Percentiles rank a stretch among this genome's conserved stretches.
Evolutionary conservation across 2,888 invertebrate genomes (phyloP).

Genomic region (Drosophila anomelani): DNA sequence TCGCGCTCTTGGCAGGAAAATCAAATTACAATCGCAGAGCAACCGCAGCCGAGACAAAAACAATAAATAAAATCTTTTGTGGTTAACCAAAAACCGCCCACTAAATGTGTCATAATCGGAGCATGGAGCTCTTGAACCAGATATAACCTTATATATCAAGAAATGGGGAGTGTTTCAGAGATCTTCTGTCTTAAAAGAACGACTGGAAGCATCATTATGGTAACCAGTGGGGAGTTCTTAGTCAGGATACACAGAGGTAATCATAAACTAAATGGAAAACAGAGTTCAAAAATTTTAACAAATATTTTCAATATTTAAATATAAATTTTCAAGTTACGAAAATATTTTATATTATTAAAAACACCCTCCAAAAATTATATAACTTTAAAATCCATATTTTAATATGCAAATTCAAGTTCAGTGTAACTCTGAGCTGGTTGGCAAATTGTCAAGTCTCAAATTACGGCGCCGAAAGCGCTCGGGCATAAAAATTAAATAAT

Average conservation of each 20-base stretch:
- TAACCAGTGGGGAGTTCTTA: background rate
- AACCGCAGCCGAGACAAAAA: conserved; percentile 28
- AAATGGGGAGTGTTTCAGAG: background rate
- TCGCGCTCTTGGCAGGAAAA: conserved; percentile 45
- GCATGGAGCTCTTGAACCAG: conserved; percentile 25
- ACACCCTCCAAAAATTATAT: no score
- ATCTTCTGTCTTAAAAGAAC: conserved; percentile 3
- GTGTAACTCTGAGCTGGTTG: conserved; percentile 30
- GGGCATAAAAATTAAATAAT: conserved; percentile 71
- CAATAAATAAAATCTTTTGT: conserved; percentile 33
- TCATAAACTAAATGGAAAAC: background rate
- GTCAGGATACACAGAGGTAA: background rate
- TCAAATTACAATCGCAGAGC: conserved; percentile 54
- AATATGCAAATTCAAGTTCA: background rate
- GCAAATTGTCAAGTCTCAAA: conserved; percentile 59
- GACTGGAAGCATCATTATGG: conserved; percentile 7
- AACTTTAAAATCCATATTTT: background rate
- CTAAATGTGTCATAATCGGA: conserved; percentile 37
- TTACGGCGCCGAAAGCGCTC: conserved; percentile 60
- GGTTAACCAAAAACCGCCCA: conserved; percentile 27
- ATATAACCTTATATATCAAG: conserved; percentile 10
- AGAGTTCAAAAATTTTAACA: no score
- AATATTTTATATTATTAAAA: background rate
- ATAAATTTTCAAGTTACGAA: background rate
- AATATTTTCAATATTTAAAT: background rate